Base-by-base conservation (phyloP, 1,140 invertebrate species). In the Anagrus nilaparvatae region DNA sequence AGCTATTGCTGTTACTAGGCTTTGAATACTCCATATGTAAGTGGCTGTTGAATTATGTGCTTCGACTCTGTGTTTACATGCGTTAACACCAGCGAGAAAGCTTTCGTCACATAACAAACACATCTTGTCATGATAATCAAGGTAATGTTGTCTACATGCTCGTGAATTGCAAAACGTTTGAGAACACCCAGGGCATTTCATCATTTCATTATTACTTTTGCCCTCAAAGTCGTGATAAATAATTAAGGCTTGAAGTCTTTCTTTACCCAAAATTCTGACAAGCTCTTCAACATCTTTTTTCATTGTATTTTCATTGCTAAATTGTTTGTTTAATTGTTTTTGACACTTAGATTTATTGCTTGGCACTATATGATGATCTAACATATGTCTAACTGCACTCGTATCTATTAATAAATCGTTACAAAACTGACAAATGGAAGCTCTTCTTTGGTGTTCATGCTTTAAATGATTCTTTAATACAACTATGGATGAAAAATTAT, bases 1-100 rank as follows among this genome's bases (percentile, higher is more conserved):
- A 16, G 50, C 37, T 2, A 46, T 51, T 3, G 49, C 49, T 3
- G 16, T 38, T 2, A 49, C 29, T 4, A 47, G 38, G 10, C 46
- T 44, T 28, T 49, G 47, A 5, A 48, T 50, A 33, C 48, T 49
- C 52, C 52, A 54, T 4, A 51, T 29, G 31, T 54, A 54, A 25
- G 46, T 42, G 6, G 44, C 45, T 6, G 44, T 48, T 3, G 49
- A 50, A 2, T 45, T 46, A 37, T 54, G 52, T 14, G 32, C 28
- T 8, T 37, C 30, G 6, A 34, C 39, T 17, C 51, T 54, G 43
- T 54, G 52, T 23, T 34, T 40, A 8, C 37, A 43, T 17, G 49
- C 52, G 3, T 40, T 39, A n/a, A 37, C 23, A 1, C 46, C 48
- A 1, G 29, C 46, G 2, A 39, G 23, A 36, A 48, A 51, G 5